A percentile compares a stretch with the other conserved stretches of the same genome.
Conservation (phyloP, 2,797 vertebrate species). For the Peromyscus eremicus region DNA sequence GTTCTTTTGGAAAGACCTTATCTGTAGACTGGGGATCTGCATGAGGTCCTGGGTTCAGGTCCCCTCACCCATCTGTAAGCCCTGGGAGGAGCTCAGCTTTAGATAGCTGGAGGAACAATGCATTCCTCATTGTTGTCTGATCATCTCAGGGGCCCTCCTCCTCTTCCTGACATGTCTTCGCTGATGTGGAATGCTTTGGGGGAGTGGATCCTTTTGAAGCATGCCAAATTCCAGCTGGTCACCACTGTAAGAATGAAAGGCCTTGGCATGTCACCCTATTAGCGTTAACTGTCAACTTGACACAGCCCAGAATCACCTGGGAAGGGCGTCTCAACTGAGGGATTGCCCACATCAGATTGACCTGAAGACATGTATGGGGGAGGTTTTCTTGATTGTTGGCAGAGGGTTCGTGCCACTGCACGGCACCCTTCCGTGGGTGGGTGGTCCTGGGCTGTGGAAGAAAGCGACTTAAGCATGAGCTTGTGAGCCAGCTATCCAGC, state of each 20-base stretch:
- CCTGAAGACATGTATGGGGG: neutral
- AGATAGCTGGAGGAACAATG: neutral
- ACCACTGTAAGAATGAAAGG: neutral
- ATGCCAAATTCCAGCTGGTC: neutral
- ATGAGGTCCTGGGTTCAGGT: neutral
- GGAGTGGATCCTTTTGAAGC: neutral
- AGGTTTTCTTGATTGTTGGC: neutral
- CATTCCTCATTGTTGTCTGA: neutral
- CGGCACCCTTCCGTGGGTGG: neutral
- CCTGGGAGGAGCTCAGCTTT: neutral
- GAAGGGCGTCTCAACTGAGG: neutral
- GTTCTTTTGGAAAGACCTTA: constrained; percentile 18
- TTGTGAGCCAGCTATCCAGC: neutral
- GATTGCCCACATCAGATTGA: neutral
- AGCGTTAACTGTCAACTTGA: neutral
- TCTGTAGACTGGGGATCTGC: neutral
- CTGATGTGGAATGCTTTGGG: neutral
- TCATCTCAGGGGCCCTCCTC: too few relatives aligned
- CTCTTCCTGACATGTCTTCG: neutral
- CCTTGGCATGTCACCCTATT: neutral
- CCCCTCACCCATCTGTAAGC: neutral
- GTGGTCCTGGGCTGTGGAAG: neutral
- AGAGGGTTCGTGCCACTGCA: neutral
- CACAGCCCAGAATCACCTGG: neutral
- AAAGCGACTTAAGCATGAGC: neutral